Evolutionary conservation across 2,797 vertebrate species (phyloP).

Genomic region (Betta splendens): DNA sequence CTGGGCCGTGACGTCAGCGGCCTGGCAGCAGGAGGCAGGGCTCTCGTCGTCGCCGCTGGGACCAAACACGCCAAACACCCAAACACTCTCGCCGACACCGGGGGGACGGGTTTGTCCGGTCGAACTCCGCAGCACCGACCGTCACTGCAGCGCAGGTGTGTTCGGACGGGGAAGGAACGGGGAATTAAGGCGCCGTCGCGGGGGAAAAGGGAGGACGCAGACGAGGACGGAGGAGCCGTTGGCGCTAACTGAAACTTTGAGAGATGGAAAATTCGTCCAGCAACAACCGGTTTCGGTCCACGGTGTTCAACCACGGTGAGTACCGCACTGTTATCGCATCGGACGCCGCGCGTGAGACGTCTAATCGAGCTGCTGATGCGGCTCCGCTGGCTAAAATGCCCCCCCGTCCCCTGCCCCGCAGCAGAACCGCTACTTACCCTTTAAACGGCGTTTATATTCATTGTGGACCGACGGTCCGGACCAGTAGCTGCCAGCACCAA

Average conservation of each 20-base stretch:
- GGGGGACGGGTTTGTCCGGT: conserved; percentile 56
- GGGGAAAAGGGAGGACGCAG: neutral
- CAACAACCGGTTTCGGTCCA: conserved; percentile 77
- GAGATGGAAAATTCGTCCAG: conserved; percentile 78
- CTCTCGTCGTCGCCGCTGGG: neutral
- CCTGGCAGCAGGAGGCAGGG: conserved; percentile 19
- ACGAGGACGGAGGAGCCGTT: conserved; percentile 5
- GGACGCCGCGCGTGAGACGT: conserved; percentile 9
- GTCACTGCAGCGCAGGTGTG: conserved; percentile 25
- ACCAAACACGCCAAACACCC: conserved; percentile 5
- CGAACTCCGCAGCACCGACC: conserved; percentile 34
- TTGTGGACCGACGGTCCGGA: neutral
- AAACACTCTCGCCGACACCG: conserved; percentile 2
- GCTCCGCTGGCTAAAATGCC: neutral
- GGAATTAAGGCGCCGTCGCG: conserved; percentile 40
- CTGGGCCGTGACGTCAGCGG: conserved; percentile 72
- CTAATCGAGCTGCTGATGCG: conserved; percentile 12
- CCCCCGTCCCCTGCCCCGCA: neutral
- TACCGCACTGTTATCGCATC: conserved; percentile 4
- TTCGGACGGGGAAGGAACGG: conserved; percentile 7
- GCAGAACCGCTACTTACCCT: neutral
- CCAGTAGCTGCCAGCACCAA: neutral
- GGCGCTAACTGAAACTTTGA: conserved; percentile 49
- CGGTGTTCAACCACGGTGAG: conserved; percentile 83
- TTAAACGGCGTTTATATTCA: conserved; percentile 1